A percentile compares a stretch with the other conserved stretches of the same genome.
Conservation (phyloP, 1,140 invertebrate genomes). For the Microplitis demolitor region DNA sequence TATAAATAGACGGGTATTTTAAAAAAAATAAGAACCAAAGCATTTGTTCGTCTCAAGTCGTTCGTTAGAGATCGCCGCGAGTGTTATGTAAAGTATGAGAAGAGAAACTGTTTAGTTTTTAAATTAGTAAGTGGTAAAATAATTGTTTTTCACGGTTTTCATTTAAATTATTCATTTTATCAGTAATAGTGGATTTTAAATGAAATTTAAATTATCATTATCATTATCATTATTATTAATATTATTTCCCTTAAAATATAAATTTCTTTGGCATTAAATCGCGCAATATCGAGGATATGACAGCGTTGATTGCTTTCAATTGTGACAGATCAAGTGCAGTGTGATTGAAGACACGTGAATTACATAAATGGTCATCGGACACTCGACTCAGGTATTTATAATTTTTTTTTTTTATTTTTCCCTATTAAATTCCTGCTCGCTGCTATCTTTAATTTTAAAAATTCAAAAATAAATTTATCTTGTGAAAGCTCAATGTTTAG, state of each 20-base stretch:
- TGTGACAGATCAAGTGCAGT: not conserved
- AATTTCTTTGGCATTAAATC: not conserved
- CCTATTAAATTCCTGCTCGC: not conserved
- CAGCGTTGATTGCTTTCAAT: conserved; percentile 13
- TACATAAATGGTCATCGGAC: not conserved
- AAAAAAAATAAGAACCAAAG: too few species aligned
- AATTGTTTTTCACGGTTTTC: conserved; percentile 5
- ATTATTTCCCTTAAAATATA: too few species aligned
- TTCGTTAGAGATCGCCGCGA: not conserved
- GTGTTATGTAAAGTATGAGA: not conserved
- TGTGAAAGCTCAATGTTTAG: too few species aligned
- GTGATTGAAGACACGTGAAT: not conserved
- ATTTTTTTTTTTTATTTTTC: not conserved
- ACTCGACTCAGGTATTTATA: not conserved
- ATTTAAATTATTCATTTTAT: not conserved
- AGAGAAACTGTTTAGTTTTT: not conserved
- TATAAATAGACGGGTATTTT: too few species aligned
- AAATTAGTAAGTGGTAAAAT: not conserved
- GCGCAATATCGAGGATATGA: not conserved
- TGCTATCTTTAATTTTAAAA: too few species aligned
- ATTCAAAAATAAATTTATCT: too few species aligned
- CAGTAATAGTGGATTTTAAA: too few species aligned
- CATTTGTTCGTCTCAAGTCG: too few species aligned
- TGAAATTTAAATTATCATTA: too few species aligned
- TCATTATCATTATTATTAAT: too few species aligned